These are phyloP conservation scores for Porites australiensis DNA, from an alignment of 64 coral and sea anemone genomes.

Conservation along the genomic window DNA sequence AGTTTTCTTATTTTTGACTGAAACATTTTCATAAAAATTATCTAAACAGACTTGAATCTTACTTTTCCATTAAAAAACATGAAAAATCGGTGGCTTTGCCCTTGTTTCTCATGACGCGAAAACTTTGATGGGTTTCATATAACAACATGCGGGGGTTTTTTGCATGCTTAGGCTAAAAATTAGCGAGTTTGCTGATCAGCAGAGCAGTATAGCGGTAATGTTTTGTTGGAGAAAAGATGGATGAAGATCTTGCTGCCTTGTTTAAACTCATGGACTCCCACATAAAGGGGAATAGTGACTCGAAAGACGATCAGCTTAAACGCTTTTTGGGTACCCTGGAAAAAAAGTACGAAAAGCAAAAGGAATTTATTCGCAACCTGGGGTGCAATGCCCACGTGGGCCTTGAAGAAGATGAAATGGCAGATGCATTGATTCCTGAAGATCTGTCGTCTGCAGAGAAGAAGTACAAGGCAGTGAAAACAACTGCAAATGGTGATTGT, in stretches of 20 bases:
- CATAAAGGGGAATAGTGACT: not conserved
- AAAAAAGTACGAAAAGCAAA: not conserved
- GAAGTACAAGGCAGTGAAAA: not conserved
- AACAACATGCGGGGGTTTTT: too few relatives aligned
- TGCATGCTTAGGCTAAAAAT: too few relatives aligned
- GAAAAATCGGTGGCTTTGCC: too few relatives aligned
- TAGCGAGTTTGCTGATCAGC: too few relatives aligned
- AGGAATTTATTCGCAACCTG: not conserved
- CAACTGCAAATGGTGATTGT: not conserved
- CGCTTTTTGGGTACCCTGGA: not conserved
- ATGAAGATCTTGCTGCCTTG: not conserved
- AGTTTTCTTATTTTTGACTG: too few relatives aligned
- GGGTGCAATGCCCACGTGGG: constrained; percentile 18
- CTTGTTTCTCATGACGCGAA: too few relatives aligned
- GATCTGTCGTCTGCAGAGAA: not conserved
- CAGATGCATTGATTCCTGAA: not conserved
- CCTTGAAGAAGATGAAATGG: not conserved
- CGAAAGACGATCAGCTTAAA: not conserved
- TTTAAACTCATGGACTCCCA: not conserved
- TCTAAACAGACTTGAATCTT: too few relatives aligned
- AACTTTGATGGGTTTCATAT: too few relatives aligned
- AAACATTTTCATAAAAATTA: too few relatives aligned
- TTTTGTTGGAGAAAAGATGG: not conserved
- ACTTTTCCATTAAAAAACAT: too few relatives aligned
- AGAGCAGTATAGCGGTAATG: too few relatives aligned